Percentiles rank a stretch among this genome's conserved stretches.
phyloP scores from a whole-genome alignment of 2,113 vertebrate genomes.

The Plecotus auritus region DNA sequence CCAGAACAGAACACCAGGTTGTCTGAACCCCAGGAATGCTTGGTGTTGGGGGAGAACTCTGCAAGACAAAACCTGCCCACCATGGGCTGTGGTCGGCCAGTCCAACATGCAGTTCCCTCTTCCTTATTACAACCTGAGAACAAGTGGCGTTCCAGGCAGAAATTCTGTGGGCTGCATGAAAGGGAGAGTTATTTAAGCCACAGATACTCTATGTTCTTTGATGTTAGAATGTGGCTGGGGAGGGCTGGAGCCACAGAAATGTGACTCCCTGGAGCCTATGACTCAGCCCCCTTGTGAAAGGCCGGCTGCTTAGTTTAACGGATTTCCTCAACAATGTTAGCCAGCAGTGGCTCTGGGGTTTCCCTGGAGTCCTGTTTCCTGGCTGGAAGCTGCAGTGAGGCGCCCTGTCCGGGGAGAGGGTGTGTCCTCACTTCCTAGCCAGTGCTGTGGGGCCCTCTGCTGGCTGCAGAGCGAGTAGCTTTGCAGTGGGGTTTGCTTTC shows the following conservation, averaged over 20 bases:
- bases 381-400: background rate
- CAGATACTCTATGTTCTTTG: background rate
- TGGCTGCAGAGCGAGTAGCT: slow-evolving; percentile 30
- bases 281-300: background rate
- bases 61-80: background rate
- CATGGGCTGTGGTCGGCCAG: background rate
- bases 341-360: background rate
- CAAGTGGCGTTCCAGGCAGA: background rate
- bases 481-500: background rate
- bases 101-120: background rate
- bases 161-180: background rate
- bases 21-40: background rate
- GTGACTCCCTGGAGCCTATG: background rate
- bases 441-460: slow-evolving; percentile 48
- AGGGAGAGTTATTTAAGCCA: background rate
- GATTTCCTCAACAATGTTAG: background rate
- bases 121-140: background rate
- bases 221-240: background rate
- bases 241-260: background rate
- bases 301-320: background rate
- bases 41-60: background rate
- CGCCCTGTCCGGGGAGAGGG: background rate
- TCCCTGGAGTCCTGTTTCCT: background rate
- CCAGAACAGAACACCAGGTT: background rate
- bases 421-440: background rate